Base-by-base conservation (phyloP, 2,113 vertebrate species). In the Solenodon paradoxus region DNA sequence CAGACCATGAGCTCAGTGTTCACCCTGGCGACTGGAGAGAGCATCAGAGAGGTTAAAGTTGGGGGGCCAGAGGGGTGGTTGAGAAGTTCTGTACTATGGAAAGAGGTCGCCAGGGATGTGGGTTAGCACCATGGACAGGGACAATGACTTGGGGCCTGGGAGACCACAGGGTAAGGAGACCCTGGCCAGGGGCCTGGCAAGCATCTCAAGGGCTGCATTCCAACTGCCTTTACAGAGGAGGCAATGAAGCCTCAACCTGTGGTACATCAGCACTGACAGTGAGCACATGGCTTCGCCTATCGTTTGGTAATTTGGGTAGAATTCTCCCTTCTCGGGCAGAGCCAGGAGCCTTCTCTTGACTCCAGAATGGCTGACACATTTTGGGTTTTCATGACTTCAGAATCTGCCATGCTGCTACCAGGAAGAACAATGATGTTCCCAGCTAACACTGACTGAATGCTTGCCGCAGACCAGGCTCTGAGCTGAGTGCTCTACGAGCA, bases 1-100 rank as follows among this genome's bases (percentile, higher is more conserved):
- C 98, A 98, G 97, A 96, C 97, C 75, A 78, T 97, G 90, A 97
- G 97, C 87, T 97, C 89, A 96, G 97, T 98, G 96, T 97, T 97
- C 91, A 95, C 95, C 95, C 88, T 42, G 63, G 63, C 72, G 95
- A 92, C 87, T 75, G 78, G 94, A 71, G 95, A 92, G 92, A 92
- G 93, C 88, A 88, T 95, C 79, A 24, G 86, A 87, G 93, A 80
- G 84, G 92, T 77, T 84, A 32, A 66, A 45, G 28, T 71, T 91
- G 68, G 30, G 55, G 75, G n/a, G 47, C 61, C n/a, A 66, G 9
- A 40, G 77, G 28, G 19, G 19, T 49, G 28, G 38, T 63, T 38
- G 72, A 74, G 30, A 17, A 74, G n/a, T n/a, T n/a, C n/a, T n/a
- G n/a, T n/a, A n/a, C n/a, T n/a, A n/a, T n/a, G 61, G 64, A 55